Evolutionary conservation across 2,888 invertebrate genomes (phyloP).

Genomic region (Drosophila rellima): DNA sequence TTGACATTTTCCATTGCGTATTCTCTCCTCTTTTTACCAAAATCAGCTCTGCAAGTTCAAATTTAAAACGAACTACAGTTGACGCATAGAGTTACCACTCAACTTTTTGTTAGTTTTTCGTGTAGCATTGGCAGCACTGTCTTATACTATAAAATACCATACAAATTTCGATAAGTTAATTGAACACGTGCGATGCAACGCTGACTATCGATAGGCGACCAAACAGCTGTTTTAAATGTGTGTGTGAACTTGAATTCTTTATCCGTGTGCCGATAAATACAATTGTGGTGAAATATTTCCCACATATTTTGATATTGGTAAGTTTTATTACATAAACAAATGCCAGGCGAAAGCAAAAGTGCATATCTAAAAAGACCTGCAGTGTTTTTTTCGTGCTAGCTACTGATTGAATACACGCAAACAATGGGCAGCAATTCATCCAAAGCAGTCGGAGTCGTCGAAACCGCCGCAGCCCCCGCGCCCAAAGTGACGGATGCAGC

Average conservation of each 20-base stretch:
- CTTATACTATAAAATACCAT: no score
- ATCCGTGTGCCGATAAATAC: conserved; percentile 31
- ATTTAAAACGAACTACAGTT: no score
- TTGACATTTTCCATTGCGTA: no score
- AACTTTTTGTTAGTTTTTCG: no score
- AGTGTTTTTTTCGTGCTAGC: background rate
- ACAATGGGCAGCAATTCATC: conserved; percentile 87
- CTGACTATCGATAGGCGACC: conserved; percentile 37
- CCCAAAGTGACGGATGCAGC: conserved; percentile 75
- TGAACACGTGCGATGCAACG: conserved; percentile 22
- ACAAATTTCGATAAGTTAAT: conserved; percentile 9
- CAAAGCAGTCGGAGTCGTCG: conserved; percentile 87
- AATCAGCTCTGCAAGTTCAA: no score
- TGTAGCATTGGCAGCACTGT: no score
- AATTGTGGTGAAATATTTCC: conserved; percentile 50
- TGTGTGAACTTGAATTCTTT: conserved; percentile 51
- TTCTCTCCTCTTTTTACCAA: no score
- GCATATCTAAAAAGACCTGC: background rate
- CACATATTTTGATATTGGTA: conserved; percentile 42
- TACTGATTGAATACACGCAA: conserved; percentile 1
- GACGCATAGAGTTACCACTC: no score
- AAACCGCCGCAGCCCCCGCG: conserved; percentile 75
- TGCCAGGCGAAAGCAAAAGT: conserved; percentile 8
- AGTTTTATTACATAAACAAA: conserved; percentile 73
- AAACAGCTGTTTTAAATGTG: conserved; percentile 41